Evolutionary conservation across 2,888 invertebrate species (phyloP), one percentile per base, ranked within the genome.

Genomic region (Thelaira solivaga): DNA sequence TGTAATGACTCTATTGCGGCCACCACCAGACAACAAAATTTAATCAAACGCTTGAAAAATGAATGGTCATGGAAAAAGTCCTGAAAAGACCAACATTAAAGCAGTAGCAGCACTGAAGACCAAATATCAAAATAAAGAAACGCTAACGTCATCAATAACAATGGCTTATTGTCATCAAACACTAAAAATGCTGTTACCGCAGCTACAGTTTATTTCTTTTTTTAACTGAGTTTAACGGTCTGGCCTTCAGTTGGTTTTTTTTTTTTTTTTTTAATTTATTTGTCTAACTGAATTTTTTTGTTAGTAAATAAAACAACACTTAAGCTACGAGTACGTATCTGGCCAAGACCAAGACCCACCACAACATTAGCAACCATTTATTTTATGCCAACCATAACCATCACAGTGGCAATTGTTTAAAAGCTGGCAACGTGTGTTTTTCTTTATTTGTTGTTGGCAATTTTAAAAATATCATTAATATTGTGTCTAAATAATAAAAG

Each of bases 401-500:
- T 55, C 55, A 72, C 57, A 67, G 67, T 74, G 51, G 51, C 67
- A 61, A 39, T 75, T 59, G 49, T 65, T 73, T 71, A 29, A 49
- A 62, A 45, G 45, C 61, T 43, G 57, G 34, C 51, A 34, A 31
- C 49, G 39, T 29, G 59, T 73, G 64, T 39, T 45, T 10, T 36
- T 13, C 34, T 62, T 53, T 22, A 2, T 34, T 34, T 34, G 11
- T 6, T 61, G 59, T 34, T 51, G 22, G 22, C 47, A 62, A 53
- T 43, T 53, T 67, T 31, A 31, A 43, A 74, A 67, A 61, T 67
- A 67, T 67, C 59, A 74, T 74, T 74, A 67, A 59, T 45, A 53
- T 74, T 67, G 67, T 75, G 75, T 68, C 61, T 62, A 68, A 68
- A 61, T 75, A 68, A 53, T 61, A 62, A 68, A 45, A 61, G 34